Evolutionary conservation across 1,140 invertebrate genomes (phyloP), one percentile per base, ranked within the genome.

Genomic region (Heliconius congener): DNA sequence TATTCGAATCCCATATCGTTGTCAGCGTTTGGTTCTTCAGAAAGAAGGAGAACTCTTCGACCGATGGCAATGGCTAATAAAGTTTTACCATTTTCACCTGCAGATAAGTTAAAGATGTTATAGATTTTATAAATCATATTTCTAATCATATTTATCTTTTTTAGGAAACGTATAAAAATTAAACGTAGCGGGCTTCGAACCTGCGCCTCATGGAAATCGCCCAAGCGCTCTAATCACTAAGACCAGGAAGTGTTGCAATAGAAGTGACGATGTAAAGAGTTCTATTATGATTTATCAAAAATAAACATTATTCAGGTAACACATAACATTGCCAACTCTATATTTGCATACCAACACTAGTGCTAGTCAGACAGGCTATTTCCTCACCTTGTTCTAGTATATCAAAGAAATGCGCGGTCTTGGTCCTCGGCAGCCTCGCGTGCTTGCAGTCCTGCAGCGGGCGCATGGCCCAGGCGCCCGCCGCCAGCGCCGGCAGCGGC

Each of bases 1-100:
- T 93, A 94, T 84, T 93, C 92, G 70, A 94, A 94, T 75, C 93
- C 92, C 91, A 93, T 94, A 78, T 94, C 93, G 83, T 84, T 89
- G 75, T 94, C 92, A 86, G 90, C 87, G 84, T 92, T 93, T 71
- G 83, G 72, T 87, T 94, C 93, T 86, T 94, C 93, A 27, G 86
- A 79, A 77, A 94, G 80, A 60, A 94, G 79, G 81, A 92, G 85
- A 19, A 94, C 90, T 81, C 92, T 86, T 82, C 91, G 87, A 52
- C 93, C 91, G 72, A 94, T 89, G 37, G 91, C 91, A 74, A 94
- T 83, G 3, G 91, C 93, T 79, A 94, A 77, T 79, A 90, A 87
- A 37, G 91, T 93, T 83, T 92, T 93, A 30, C 91, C 92, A 71
- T 82, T 86, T 87, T 93, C 91, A 71, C 88, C 91, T 90, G 71